These are phyloP conservation scores for Marronus borbonicus DNA, from an alignment of 2,888 invertebrate species.

Conservation along the genomic window DNA sequence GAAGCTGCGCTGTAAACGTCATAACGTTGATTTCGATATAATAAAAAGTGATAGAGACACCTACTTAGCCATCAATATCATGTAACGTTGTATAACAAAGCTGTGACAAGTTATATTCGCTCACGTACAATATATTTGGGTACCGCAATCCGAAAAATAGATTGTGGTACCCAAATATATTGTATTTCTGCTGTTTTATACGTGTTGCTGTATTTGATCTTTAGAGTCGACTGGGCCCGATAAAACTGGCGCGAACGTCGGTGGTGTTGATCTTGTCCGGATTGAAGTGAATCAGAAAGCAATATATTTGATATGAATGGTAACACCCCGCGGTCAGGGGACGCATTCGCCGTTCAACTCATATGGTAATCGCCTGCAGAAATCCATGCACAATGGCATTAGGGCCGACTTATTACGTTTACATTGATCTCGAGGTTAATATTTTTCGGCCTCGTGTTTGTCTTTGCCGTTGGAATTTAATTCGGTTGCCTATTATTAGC, in stretches of 20 bases:
- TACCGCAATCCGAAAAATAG: too few species aligned
- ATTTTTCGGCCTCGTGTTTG: conserved; percentile 70
- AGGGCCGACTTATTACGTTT: conserved; percentile 71
- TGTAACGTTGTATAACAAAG: too few species aligned
- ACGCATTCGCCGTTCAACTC: conserved; percentile 63
- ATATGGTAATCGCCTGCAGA: conserved; percentile 71
- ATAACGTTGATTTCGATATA: too few species aligned
- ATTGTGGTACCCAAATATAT: too few species aligned
- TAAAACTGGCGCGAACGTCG: conserved; percentile 54
- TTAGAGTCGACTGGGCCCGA: background rate
- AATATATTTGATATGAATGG: conserved; percentile 69
- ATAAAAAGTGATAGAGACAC: too few species aligned
- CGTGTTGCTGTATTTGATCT: too few species aligned
- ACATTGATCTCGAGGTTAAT: conserved; percentile 71
- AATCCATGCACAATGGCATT: conserved; percentile 71
- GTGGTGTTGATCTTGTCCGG: conserved; percentile 70
- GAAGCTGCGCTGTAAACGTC: too few species aligned
- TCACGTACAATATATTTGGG: too few species aligned
- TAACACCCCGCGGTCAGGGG: conserved; percentile 64
- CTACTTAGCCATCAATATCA: too few species aligned
- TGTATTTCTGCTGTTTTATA: too few species aligned
- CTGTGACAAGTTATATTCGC: too few species aligned
- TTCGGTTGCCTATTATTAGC: conserved; percentile 62
- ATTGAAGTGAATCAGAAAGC: conserved; percentile 70
- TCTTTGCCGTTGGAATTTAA: conserved; percentile 70